These are phyloP conservation scores for Eurytoma californica DNA, from an alignment of 2,888 invertebrate genomes.

Conservation along the genomic window DNA sequence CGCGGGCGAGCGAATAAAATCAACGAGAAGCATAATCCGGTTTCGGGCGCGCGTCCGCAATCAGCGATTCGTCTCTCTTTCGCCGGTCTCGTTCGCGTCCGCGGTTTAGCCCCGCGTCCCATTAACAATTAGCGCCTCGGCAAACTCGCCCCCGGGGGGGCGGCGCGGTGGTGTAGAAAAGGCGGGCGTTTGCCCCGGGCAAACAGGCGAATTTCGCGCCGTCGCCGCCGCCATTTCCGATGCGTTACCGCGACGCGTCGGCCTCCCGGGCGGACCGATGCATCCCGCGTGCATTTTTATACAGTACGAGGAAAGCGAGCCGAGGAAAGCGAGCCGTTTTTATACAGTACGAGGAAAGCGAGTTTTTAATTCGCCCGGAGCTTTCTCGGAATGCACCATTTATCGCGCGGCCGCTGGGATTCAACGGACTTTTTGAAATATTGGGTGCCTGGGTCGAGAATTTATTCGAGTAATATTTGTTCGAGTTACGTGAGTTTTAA, in stretches of 20 bases:
- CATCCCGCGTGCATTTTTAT: background rate
- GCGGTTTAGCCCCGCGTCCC: background rate
- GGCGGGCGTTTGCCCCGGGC: background rate
- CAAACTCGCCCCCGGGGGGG: background rate
- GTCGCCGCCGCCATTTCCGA: background rate
- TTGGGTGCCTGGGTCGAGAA: no score
- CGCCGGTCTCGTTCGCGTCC: background rate
- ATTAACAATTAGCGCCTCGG: slow-evolving; percentile 18
- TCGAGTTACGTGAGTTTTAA: no score
- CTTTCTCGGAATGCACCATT: no score
- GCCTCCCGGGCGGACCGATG: no score
- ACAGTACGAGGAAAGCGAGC: background rate
- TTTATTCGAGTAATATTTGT: no score
- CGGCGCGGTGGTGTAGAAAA: background rate
- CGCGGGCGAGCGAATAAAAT: background rate
- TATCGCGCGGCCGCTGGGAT: no score
- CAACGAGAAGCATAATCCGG: background rate
- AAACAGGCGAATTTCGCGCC: slow-evolving; percentile 4
- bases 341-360: background rate
- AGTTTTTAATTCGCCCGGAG: no score
- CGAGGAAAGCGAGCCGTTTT: no score
- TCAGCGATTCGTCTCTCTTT: slow-evolving; percentile 18
- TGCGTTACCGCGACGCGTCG: background rate
- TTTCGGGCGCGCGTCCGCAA: slow-evolving; percentile 12
- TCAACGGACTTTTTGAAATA: no score